Evolutionary conservation across 2,113 vertebrate genomes (phyloP).

Genomic region (Marmota flaviventris): DNA sequence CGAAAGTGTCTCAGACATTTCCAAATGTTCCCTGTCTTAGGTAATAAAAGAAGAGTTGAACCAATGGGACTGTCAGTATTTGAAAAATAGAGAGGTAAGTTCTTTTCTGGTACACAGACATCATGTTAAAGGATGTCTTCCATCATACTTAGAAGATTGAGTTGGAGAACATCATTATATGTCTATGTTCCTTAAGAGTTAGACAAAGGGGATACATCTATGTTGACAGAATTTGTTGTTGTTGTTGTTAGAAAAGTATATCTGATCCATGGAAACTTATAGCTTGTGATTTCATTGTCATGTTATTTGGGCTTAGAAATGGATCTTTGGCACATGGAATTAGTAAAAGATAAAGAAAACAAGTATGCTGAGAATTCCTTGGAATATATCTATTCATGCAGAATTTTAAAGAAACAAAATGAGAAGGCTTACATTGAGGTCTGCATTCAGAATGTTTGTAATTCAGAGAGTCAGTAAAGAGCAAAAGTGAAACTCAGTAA

Average conservation of each 20-base stretch:
- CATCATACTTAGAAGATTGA: neutral
- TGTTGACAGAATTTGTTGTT: neutral
- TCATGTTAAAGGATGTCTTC: neutral
- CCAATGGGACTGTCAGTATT: neutral
- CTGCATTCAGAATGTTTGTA: neutral
- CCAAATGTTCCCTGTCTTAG: neutral
- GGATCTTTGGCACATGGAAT: neutral
- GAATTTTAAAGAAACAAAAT: slow-evolving; percentile 40
- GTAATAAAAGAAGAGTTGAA: neutral
- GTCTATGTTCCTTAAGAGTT: neutral
- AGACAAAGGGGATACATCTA: neutral
- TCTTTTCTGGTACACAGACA: neutral
- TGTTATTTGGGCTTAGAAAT: slow-evolving; percentile 12
- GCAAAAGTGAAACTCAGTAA: slow-evolving; percentile 55
- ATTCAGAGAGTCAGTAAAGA: slow-evolving; percentile 53
- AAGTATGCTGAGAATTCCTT: neutral
- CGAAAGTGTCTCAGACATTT: neutral
- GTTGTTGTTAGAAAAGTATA: neutral
- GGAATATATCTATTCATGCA: neutral
- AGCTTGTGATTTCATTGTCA: neutral
- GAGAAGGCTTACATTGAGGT: slow-evolving; percentile 42
- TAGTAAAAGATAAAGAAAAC: slow-evolving; percentile 19
- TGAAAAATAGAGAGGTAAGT: neutral
- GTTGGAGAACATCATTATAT: neutral
- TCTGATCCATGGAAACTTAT: neutral